These are phyloP conservation scores for Volucella inanis DNA, from an alignment of 2,888 invertebrate genomes.

Conservation along the genomic window DNA sequence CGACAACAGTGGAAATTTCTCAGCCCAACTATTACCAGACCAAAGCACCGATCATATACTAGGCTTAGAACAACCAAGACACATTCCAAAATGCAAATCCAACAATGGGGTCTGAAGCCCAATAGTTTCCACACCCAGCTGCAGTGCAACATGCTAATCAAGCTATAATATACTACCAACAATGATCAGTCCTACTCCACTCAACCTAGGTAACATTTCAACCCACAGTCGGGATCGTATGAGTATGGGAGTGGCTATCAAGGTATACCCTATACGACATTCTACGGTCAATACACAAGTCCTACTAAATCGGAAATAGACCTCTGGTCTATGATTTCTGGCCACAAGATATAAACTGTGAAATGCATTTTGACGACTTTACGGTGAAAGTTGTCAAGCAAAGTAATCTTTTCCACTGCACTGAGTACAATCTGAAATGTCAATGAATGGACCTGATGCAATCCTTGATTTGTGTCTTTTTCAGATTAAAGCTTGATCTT, in stretches of 20 bases:
- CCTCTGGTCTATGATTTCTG: too few relatives aligned
- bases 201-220: too few relatives aligned
- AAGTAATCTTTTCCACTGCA: too few relatives aligned
- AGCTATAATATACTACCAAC: background rate
- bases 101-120: slow-evolving; percentile 16
- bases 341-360: slow-evolving; percentile 80
- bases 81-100: slow-evolving; percentile 49
- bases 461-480: too few relatives aligned
- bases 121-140: slow-evolving; percentile 27
- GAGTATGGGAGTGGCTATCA: too few relatives aligned
- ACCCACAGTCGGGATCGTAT: slow-evolving; percentile 20
- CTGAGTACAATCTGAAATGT: too few relatives aligned
- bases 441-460: too few relatives aligned
- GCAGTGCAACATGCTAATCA: slow-evolving; percentile 29
- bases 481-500: too few relatives aligned
- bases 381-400: too few relatives aligned
- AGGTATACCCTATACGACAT: too few relatives aligned
- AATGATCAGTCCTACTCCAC: too few relatives aligned
- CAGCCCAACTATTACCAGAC: slow-evolving; percentile 48
- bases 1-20: background rate
- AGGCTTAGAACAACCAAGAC: slow-evolving; percentile 56
- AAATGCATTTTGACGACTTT: slow-evolving; percentile 80
- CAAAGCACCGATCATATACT: slow-evolving; percentile 22
- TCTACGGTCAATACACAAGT: background rate
- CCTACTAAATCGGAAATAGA: too few relatives aligned